phyloP scores from a whole-genome alignment of 2,888 invertebrate genomes.

The Polydrusus cervinus region DNA sequence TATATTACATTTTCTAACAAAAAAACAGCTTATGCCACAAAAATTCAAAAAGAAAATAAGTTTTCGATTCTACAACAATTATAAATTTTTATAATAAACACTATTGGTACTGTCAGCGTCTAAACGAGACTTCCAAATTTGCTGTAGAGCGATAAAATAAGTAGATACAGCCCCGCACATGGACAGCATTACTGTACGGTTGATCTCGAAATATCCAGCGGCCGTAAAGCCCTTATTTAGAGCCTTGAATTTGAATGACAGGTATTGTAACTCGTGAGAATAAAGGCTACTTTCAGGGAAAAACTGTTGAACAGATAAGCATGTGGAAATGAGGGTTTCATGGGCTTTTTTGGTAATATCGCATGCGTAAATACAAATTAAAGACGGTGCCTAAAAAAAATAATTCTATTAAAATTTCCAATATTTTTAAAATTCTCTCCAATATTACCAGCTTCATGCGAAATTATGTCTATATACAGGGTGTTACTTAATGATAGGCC shows the following conservation, averaged over 20 bases:
- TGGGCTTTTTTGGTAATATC: not conserved
- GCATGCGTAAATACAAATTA: not conserved
- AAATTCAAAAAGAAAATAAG: too few relatives aligned
- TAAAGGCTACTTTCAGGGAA: not conserved
- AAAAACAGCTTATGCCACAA: too few relatives aligned
- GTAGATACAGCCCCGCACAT: slow-evolving; percentile 10
- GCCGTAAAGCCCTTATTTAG: not conserved
- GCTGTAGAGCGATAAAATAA: slow-evolving; percentile 8
- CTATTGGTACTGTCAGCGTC: too few relatives aligned
- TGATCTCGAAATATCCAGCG: slow-evolving; percentile 4
- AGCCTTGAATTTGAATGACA: not conserved
- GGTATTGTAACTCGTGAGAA: not conserved
- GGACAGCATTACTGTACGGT: not conserved
- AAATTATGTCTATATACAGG: too few relatives aligned
- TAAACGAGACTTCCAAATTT: slow-evolving; percentile 5
- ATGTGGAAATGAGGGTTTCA: not conserved
- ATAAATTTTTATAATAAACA: too few relatives aligned
- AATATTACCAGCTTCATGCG: too few relatives aligned
- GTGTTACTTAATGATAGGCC: too few relatives aligned
- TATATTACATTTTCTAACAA: too few relatives aligned
- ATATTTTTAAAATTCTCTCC: too few relatives aligned
- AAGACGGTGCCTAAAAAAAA: not conserved
- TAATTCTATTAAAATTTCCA: too few relatives aligned
- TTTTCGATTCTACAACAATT: too few relatives aligned
- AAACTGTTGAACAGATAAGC: not conserved